Conservation (phyloP, 2,797 vertebrate species). For the Pagetopsis macropterus region DNA sequence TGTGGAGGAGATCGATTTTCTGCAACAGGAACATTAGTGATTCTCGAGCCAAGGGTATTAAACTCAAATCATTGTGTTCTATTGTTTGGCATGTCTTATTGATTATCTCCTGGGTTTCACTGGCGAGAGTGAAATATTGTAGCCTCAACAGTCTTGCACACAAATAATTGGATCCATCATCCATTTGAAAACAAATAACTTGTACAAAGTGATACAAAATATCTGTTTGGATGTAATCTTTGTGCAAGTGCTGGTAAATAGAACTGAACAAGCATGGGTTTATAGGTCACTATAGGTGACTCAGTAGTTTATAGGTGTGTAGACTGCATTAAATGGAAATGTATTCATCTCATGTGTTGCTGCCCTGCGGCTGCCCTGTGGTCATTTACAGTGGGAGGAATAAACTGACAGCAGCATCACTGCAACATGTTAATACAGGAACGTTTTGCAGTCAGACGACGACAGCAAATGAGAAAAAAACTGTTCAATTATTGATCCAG, state of each 20-base stretch:
- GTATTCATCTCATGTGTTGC: slow-evolving; percentile 28
- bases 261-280: slow-evolving; percentile 11
- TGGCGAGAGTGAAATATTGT: slow-evolving; percentile 78
- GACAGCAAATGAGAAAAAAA: slow-evolving; percentile 36
- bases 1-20: slow-evolving; percentile 81
- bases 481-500: slow-evolving; percentile 72
- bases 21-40: slow-evolving; percentile 84
- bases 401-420: slow-evolving; percentile 43
- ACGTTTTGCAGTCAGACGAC: slow-evolving; percentile 37
- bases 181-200: slow-evolving; percentile 78
- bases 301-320: background rate
- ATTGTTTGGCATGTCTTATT: slow-evolving; percentile 83
- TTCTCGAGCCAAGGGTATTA: slow-evolving; percentile 84
- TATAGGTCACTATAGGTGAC: slow-evolving; percentile 2
- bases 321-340: slow-evolving; percentile 22
- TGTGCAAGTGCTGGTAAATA: slow-evolving; percentile 31
- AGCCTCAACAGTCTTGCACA: slow-evolving; percentile 77
- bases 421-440: slow-evolving; percentile 64
- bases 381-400: slow-evolving; percentile 43
- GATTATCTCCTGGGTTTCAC: slow-evolving; percentile 87
- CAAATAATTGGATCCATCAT: slow-evolving; percentile 70
- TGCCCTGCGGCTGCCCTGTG: slow-evolving; percentile 50
- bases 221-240: slow-evolving; percentile 62
- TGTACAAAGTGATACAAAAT: slow-evolving; percentile 68
- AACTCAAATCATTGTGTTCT: slow-evolving; percentile 87